phyloP scores from a whole-genome alignment of 2,888 invertebrate genomes.

The Himalopsyche tibetana region DNA sequence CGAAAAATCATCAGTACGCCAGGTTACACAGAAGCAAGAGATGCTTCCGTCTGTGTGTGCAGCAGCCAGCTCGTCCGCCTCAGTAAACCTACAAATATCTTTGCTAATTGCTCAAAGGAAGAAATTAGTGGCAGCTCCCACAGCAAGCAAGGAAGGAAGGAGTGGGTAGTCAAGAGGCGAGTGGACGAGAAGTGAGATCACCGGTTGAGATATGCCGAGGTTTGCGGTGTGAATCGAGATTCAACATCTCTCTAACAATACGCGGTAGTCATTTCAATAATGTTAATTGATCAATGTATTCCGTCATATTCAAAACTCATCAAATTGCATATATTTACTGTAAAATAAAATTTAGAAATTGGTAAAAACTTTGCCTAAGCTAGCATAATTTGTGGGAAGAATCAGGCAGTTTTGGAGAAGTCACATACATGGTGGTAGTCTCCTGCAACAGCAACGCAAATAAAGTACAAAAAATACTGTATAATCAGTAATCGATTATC shows the following conservation, averaged over 20 bases:
- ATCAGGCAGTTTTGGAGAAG: too few species aligned
- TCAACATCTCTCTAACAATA: background rate
- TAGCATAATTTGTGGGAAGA: too few species aligned
- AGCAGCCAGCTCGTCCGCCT: slow-evolving; percentile 54
- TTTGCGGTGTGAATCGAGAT: slow-evolving; percentile 37
- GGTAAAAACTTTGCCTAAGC: too few species aligned
- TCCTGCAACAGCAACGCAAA: too few species aligned
- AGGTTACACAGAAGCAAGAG: background rate
- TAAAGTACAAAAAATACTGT: too few species aligned
- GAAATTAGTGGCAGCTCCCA: slow-evolving; percentile 60
- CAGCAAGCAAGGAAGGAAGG: slow-evolving; percentile 10
- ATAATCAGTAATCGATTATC: too few species aligned
- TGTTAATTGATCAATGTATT: background rate
- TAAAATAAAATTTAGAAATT: too few species aligned
- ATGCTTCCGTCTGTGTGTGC: slow-evolving; percentile 16
- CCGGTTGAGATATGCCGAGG: slow-evolving; percentile 25
- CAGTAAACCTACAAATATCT: slow-evolving; percentile 65
- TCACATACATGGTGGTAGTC: too few species aligned
- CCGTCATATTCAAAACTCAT: background rate
- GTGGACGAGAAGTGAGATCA: slow-evolving; percentile 39
- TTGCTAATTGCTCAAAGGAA: slow-evolving; percentile 66
- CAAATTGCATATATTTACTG: too few species aligned
- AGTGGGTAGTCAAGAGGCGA: slow-evolving; percentile 39
- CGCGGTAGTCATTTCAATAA: background rate
- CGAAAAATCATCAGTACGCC: background rate